Percentiles rank a stretch among this genome's conserved stretches.
phyloP scores from a whole-genome alignment of 92 coral and sea anemone genomes.

The Porites evermanni region DNA sequence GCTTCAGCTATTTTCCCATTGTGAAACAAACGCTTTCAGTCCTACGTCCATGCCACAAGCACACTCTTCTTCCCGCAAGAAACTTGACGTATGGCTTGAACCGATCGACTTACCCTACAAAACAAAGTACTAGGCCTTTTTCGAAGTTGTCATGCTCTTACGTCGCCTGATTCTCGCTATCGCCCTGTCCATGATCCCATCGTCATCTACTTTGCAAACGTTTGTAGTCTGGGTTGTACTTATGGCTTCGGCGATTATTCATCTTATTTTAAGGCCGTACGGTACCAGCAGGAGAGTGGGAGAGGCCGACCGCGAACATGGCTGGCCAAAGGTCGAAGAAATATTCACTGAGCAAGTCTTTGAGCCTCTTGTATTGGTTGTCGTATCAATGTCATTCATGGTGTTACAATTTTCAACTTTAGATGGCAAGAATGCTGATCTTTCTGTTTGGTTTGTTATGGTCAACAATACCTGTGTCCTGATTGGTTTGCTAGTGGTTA shows the following conservation, averaged over 20 bases:
- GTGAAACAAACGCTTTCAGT: conserved; percentile 62
- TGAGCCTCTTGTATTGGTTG: conserved; percentile 56
- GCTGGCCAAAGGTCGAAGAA: not conserved
- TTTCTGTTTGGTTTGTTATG: conserved; percentile 57
- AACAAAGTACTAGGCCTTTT: conserved; percentile 27
- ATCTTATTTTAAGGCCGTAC: not conserved
- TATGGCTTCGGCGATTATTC: conserved; percentile 18
- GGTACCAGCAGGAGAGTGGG: not conserved
- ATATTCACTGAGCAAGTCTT: conserved; percentile 51
- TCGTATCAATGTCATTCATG: conserved; percentile 61
- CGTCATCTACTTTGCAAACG: conserved; percentile 36
- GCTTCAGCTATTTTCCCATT: conserved; percentile 77
- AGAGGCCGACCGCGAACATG: too few relatives aligned
- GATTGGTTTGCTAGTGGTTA: conserved; percentile 8
- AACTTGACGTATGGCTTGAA: conserved; percentile 60
- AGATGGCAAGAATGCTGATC: conserved; percentile 16
- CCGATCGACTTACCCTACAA: conserved; percentile 58
- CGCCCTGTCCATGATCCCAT: conserved; percentile 41
- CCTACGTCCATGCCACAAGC: conserved; percentile 64
- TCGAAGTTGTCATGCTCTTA: not conserved
- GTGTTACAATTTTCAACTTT: conserved; percentile 56
- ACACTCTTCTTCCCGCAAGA: not conserved
- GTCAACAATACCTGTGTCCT: conserved; percentile 34
- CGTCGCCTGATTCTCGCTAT: conserved; percentile 57
- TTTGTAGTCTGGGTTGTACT: conserved; percentile 17